These are phyloP conservation scores for Atrichornis clamosus DNA, from an alignment of 2,113 vertebrate genomes.

Conservation along the genomic window DNA sequence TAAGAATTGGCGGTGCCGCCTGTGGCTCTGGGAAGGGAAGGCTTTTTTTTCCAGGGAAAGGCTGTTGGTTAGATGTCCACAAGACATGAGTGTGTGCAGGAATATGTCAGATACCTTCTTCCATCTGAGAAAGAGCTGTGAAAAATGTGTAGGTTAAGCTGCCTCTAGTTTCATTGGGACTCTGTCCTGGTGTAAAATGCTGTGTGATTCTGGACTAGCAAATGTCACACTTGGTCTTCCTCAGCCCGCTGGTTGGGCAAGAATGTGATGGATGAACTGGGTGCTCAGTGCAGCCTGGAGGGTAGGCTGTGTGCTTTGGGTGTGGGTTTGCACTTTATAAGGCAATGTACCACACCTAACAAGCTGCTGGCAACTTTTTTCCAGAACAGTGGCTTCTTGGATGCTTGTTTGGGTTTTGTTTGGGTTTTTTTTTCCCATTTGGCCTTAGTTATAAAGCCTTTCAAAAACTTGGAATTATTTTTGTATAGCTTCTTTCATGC, in stretches of 20 bases:
- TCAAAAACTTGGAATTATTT: neutral
- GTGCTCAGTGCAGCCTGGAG: neutral
- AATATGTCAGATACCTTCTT: neutral
- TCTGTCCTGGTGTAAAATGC: neutral
- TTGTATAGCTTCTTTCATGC: neutral
- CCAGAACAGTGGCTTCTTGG: neutral
- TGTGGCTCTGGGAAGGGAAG: neutral
- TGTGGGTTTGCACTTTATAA: neutral
- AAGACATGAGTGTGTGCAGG: neutral
- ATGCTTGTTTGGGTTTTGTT: neutral
- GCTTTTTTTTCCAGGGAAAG: neutral
- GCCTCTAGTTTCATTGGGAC: neutral
- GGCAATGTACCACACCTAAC: neutral
- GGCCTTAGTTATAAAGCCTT: neutral
- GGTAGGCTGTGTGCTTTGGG: neutral
- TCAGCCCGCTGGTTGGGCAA: neutral
- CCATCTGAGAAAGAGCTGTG: neutral
- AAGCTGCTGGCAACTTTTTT: neutral
- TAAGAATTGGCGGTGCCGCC: neutral
- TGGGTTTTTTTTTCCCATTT: neutral
- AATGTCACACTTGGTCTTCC: neutral
- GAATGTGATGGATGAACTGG: neutral
- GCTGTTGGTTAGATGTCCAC: neutral
- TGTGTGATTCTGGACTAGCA: neutral
- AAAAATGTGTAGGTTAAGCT: neutral